These are phyloP conservation scores for Phragmatobia fuliginosa DNA, from an alignment of 2,888 invertebrate species.

Conservation along the genomic window DNA sequence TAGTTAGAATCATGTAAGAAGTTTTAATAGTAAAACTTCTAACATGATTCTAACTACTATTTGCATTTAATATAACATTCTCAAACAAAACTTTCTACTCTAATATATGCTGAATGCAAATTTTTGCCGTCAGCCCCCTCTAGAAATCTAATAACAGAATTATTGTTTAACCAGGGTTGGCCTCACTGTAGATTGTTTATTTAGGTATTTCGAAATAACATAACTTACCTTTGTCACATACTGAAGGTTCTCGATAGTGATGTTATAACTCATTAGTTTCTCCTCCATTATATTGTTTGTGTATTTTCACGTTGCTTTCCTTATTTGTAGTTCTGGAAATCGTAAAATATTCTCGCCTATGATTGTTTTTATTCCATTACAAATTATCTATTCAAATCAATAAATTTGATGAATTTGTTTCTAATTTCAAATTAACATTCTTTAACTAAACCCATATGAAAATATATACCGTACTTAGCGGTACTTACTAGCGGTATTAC, in stretches of 20 bases:
- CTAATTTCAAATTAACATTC: too few species aligned
- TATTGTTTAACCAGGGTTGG: slow-evolving; percentile 63
- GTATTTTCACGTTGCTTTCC: too few species aligned
- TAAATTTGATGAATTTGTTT: too few species aligned
- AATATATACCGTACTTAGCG: too few species aligned
- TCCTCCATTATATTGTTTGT: too few species aligned
- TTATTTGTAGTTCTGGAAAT: not conserved
- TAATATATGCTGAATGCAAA: slow-evolving; percentile 45
- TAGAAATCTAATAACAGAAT: slow-evolving; percentile 66
- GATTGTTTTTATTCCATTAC: too few species aligned
- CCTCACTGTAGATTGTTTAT: slow-evolving; percentile 60
- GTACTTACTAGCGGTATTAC: too few species aligned
- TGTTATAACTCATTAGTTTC: not conserved
- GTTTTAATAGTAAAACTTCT: slow-evolving; percentile 18
- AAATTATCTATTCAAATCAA: too few species aligned
- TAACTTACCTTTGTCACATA: slow-evolving; percentile 50
- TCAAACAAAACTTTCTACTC: slow-evolving; percentile 30
- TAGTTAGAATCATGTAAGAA: too few species aligned
- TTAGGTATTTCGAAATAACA: slow-evolving; percentile 68
- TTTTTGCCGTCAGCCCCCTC: slow-evolving; percentile 39
- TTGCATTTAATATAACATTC: slow-evolving; percentile 21
- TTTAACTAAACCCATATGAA: too few species aligned
- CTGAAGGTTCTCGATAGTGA: slow-evolving; percentile 30
- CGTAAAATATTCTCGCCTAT: not conserved
- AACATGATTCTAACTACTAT: slow-evolving; percentile 15